These are phyloP conservation scores for Lacerta viridis DNA, from an alignment of 2,797 vertebrate genomes.

Conservation along the genomic window DNA sequence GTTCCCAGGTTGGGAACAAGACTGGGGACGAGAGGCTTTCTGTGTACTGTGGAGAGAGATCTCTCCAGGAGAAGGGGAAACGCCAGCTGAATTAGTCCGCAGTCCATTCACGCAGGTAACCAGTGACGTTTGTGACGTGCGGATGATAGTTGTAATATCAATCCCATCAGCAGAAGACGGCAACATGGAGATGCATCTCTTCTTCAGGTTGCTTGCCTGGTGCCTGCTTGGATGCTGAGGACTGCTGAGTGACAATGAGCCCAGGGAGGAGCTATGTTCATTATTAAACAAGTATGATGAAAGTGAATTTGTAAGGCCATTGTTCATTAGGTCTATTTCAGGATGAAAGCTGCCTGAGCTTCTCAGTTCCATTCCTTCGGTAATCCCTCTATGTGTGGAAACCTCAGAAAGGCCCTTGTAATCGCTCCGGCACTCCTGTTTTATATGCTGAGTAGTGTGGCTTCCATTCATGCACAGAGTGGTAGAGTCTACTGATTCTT, in stretches of 20 bases:
- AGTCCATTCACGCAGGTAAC: conserved; percentile 91
- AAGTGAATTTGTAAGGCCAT: conserved; percentile 84
- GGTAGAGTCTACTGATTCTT: conserved; percentile 81
- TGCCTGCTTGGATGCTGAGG: conserved; percentile 87
- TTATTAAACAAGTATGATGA: conserved; percentile 93
- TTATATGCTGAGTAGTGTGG: conserved; percentile 87
- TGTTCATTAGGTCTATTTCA: conserved; percentile 81
- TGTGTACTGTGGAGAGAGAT: conserved; percentile 75
- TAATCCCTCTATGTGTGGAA: conserved; percentile 78
- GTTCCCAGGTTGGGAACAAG: conserved; percentile 80
- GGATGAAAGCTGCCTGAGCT: conserved; percentile 83
- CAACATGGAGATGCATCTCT: conserved; percentile 88
- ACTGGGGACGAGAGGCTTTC: conserved; percentile 83
- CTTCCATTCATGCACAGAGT: conserved; percentile 80
- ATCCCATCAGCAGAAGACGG: conserved; percentile 83
- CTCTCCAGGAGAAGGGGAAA: conserved; percentile 80
- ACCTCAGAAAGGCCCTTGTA: conserved; percentile 83
- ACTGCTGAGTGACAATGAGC: conserved; percentile 86
- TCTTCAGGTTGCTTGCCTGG: conserved; percentile 88
- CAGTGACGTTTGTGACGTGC: conserved; percentile 91
- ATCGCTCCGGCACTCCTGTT: conserved; percentile 89
- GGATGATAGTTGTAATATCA: conserved; percentile 88
- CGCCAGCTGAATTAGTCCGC: conserved; percentile 83
- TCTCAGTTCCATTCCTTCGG: conserved; percentile 78
- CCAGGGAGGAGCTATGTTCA: conserved; percentile 89